phyloP scores from a whole-genome alignment of 1,140 invertebrate species.

The Nylanderia fulva region DNA sequence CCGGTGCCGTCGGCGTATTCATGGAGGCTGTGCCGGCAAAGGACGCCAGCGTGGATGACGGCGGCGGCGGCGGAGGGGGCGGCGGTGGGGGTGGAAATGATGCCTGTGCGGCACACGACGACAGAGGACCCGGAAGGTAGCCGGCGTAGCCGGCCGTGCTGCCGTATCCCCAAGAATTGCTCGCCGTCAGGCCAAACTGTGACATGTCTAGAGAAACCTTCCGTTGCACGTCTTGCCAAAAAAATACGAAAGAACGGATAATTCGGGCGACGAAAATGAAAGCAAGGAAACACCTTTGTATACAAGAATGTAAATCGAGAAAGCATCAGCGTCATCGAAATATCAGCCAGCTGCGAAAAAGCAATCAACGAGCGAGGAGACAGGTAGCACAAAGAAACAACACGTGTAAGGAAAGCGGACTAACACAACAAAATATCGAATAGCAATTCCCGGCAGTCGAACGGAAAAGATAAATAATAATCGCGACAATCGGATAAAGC shows the following conservation, averaged over 20 bases:
- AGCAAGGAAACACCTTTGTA: not conserved
- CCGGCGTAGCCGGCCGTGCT: slow-evolving; percentile 93
- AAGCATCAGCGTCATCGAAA: not conserved
- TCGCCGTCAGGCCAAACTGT: slow-evolving; percentile 91
- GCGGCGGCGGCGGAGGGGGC: slow-evolving; percentile 89
- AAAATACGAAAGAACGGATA: not conserved
- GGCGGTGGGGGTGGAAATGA: slow-evolving; percentile 87
- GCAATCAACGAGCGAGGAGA: not conserved
- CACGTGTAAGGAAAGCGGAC: slow-evolving; percentile 35
- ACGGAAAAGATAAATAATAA: slow-evolving; percentile 56
- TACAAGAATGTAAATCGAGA: not conserved
- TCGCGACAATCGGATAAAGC: slow-evolving; percentile 32
- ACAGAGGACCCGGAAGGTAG: slow-evolving; percentile 89
- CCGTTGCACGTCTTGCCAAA: slow-evolving; percentile 19
- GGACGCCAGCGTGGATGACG: slow-evolving; percentile 86
- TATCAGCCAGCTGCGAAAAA: not conserved
- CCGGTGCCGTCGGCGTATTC: slow-evolving; percentile 88
- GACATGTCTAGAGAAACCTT: slow-evolving; percentile 88
- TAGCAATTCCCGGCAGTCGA: slow-evolving; percentile 18
- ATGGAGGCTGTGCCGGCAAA: slow-evolving; percentile 81
- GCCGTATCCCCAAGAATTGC: slow-evolving; percentile 94
- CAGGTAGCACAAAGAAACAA: slow-evolving; percentile 8
- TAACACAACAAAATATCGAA: slow-evolving; percentile 52
- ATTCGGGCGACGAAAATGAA: not conserved
- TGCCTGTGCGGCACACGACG: slow-evolving; percentile 88